Percentiles rank a stretch among this genome's conserved stretches.
These are phyloP conservation scores for Heliconius cydno DNA, from an alignment of 2,888 invertebrate genomes.

Conservation along the genomic window DNA sequence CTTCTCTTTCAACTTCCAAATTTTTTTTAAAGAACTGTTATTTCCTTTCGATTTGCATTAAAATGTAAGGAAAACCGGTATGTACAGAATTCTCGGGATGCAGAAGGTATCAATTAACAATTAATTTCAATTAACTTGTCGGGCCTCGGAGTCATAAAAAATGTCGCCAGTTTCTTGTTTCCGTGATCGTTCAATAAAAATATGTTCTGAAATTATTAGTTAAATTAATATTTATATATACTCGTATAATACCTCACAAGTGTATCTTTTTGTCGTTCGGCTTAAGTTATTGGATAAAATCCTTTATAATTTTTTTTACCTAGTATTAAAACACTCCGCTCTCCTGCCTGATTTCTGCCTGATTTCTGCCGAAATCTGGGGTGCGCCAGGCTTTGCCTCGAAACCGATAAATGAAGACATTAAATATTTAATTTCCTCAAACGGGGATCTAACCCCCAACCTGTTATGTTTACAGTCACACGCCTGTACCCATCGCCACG, in stretches of 20 bases:
- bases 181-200: slow-evolving; percentile 1
- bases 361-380: no score
- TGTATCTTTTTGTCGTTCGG: not conserved
- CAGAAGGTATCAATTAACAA: slow-evolving; percentile 20
- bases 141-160: slow-evolving; percentile 8
- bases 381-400: no score
- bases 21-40: not conserved
- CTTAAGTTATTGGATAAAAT: not conserved
- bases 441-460: no score
- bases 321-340: no score
- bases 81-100: not conserved
- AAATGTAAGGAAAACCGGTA: slow-evolving; percentile 9
- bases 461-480: no score
- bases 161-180: slow-evolving; percentile 11
- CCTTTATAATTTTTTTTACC: no score
- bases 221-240: not conserved
- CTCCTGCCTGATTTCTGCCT: no score
- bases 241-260: not conserved
- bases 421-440: no score
- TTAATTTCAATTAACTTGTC: slow-evolving; percentile 14
- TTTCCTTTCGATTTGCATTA: slow-evolving; percentile 5
- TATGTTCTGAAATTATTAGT: not conserved
- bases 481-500: no score
- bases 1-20: not conserved
- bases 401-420: no score